Percentiles rank a stretch among this genome's conserved stretches.
phyloP scores from a whole-genome alignment of 2,888 invertebrate species.

The Amphipoea lucens region DNA sequence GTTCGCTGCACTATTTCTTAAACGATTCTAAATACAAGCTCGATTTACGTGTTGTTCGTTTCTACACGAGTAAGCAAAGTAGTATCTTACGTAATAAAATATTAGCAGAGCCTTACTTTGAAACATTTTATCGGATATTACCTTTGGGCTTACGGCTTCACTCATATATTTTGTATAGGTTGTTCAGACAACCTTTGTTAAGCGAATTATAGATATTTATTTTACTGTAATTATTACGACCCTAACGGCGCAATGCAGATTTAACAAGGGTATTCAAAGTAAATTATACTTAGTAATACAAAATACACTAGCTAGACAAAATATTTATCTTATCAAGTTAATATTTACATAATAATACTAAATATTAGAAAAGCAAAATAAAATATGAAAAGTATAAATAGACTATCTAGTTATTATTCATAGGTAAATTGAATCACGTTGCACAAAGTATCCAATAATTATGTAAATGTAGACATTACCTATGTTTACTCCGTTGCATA shows the following conservation, averaged over 20 bases:
- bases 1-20: slow-evolving; percentile 5
- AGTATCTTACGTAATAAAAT: slow-evolving; percentile 21
- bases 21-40: not conserved
- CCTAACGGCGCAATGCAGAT: not conserved
- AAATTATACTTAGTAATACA: not conserved
- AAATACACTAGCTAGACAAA: no score
- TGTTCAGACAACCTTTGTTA: not conserved
- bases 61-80: slow-evolving; percentile 8
- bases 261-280: not conserved
- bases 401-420: not conserved
- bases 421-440: not conserved
- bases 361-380: not conserved
- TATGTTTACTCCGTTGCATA: not conserved
- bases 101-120: not conserved
- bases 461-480: not conserved
- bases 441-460: not conserved
- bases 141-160: not conserved
- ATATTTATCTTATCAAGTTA: no score
- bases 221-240: not conserved
- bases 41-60: slow-evolving; percentile 11
- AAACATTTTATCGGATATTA: not conserved
- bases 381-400: not conserved
- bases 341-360: no score
- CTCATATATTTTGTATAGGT: not conserved
- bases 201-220: not conserved